Base-by-base conservation (phyloP, 2,113 vertebrate genomes). In the Electrona antarctica region DNA sequence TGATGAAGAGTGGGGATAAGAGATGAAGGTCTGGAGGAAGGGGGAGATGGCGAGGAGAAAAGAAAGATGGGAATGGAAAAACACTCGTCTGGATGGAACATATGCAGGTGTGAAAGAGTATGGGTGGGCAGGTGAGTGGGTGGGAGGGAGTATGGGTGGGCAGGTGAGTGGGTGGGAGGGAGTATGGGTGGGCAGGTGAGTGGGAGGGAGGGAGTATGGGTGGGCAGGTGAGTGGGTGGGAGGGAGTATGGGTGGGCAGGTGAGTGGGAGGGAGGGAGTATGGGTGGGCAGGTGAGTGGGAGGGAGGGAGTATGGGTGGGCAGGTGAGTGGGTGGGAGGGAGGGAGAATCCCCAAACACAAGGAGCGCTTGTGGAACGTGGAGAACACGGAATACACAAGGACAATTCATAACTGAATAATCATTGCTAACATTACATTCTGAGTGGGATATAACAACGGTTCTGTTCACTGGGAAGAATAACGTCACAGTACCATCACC, bases 21-120 rank as follows among this genome's bases (percentile, higher is more conserved):
- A 33, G 29, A 33, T 33, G 29, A 41, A 41, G 33, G 33, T 68
- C 21, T 64, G 73, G 52, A 41, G 33, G 33, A 41, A 41, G 33
- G 33, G 33, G n/a, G n/a, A 12, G 59, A 2, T 33, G 14, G 55
- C 1, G 7, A n/a, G 7, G 11, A 11, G 59, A 9, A 45, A 52
- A 66, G 58, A 60, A 7, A 33, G 54, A 56, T 58, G 6, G 57
- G 33, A 54, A 74, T 21, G n/a, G 56, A 48, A 29, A 72, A 2
- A 56, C 49, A 60, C 1, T 6, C 54, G 21, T 21, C 15, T 41
- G 48, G 15, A 13, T 41, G 7, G 7, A 69, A 58, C 7, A 4
- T 2, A 28, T 11, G 28, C 33, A 59, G 28, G 14, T 41, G 50
- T 2, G 9, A 28, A 12, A 6, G 10, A 28, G 46, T 64, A 0